These are phyloP conservation scores for Mastomys coucha DNA, from an alignment of 2,113 vertebrate species.

Conservation along the genomic window DNA sequence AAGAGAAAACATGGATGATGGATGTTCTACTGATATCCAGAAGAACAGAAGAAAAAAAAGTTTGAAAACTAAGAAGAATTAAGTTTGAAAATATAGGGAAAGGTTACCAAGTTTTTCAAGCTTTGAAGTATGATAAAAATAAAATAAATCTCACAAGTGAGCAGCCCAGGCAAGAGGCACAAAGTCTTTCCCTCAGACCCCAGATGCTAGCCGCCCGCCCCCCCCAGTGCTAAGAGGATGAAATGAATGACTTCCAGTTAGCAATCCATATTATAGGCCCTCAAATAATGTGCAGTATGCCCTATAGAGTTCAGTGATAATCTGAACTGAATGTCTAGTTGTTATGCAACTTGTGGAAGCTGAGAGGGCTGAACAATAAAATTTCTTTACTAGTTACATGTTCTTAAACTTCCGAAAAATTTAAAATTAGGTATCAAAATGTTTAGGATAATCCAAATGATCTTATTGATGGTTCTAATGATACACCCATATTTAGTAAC, in stretches of 20 bases:
- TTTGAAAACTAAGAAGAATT: neutral
- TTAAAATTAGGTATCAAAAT: neutral
- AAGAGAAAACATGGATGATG: neutral
- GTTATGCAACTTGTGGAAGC: neutral
- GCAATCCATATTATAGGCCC: too few species aligned
- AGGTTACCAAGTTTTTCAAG: neutral
- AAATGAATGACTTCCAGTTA: neutral
- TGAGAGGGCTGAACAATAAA: neutral
- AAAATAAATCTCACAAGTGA: neutral
- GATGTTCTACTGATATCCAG: neutral
- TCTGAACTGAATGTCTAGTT: neutral
- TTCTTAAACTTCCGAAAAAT: neutral
- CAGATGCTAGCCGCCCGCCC: too few species aligned
- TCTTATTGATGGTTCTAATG: neutral
- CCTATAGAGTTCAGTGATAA: neutral
- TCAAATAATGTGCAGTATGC: accelerated
- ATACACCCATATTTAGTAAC: neutral
- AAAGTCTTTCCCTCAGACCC: neutral
- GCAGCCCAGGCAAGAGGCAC: neutral
- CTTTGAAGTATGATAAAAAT: neutral
- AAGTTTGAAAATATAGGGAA: neutral
- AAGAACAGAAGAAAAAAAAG: neutral
- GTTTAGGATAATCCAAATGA: neutral
- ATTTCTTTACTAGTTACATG: neutral
- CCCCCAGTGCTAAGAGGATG: neutral